These are phyloP conservation scores for Catharus bicknelli DNA, from an alignment of 2,113 vertebrate genomes.

Conservation along the genomic window DNA sequence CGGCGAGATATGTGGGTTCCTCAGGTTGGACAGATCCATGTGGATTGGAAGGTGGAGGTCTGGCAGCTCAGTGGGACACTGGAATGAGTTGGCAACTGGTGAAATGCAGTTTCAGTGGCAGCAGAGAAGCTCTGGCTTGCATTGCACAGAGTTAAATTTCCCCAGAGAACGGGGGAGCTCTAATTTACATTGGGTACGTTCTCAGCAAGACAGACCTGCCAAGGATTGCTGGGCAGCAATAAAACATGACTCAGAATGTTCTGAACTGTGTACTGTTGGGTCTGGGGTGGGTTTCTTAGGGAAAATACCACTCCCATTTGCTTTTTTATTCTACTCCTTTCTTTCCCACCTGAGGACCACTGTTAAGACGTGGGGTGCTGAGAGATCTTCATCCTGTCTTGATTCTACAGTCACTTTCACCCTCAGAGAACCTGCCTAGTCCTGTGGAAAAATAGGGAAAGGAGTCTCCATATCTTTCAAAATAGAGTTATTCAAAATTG, in stretches of 20 bases:
- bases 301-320: neutral
- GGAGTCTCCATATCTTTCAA: neutral
- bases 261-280: neutral
- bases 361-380: neutral
- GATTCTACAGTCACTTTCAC: neutral
- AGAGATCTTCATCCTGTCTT: neutral
- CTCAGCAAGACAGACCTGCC: neutral
- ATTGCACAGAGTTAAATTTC: neutral
- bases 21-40: fast-evolving
- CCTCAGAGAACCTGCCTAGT: neutral
- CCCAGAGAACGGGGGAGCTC: neutral
- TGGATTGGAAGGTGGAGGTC: neutral
- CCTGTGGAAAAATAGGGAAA: neutral
- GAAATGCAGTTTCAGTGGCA: neutral
- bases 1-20: neutral
- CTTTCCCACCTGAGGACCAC: neutral
- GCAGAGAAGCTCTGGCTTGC: neutral
- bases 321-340: neutral
- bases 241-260: neutral
- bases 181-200: neutral
- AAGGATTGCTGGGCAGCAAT: neutral
- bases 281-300: neutral
- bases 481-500: neutral
- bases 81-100: neutral
- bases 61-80: neutral